Evolutionary conservation across 2,113 vertebrate genomes (phyloP), one percentile per base, ranked within the genome.

Genomic region (Mesocricetus auratus): DNA sequence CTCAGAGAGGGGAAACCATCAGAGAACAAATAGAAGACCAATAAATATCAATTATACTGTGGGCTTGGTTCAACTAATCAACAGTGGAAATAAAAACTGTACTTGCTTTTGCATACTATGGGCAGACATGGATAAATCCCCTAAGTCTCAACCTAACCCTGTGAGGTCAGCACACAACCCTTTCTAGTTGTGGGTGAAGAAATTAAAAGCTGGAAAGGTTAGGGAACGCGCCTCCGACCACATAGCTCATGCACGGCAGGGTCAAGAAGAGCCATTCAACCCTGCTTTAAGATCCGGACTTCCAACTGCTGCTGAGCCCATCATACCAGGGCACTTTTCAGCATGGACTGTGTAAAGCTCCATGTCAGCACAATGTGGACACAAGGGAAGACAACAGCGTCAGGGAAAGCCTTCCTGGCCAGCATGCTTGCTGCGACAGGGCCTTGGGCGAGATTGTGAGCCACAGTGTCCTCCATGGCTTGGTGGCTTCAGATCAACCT

Each of bases 151-250:
- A 6, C 22, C 58, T 16, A 86, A 33, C 45, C 50, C 89, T 36
- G 15, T 85, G 13, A 29, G 29, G 10, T 29, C 10, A 86, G 4
- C 36, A 90, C 36, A 42, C 89, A 45, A 45, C 71, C 74, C 22
- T 68, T 56, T 16, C 31, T 73, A 39, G 36, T 45, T 66, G 29
- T n/a, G 69, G 36, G 7, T 66, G 29, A 24, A 42, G 69, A 94
- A 96, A 77, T 45, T 33, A 33, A 93, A 86, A n/a, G 60, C 69
- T 64, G 79, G 78, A 93, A 33, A 89, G n/a, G 24, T 71, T 79
- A 81, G 53, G 42, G 89, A 45, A n/a, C 9, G 75, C 69, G 22
- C 56, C 94, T 53, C 78, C 79, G 68, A 62, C 19, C 42, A 75
- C 92, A 83, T 31, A 89, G 87, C 47, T 24, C 47, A 7, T 74